A percentile compares a stretch with the other conserved stretches of the same genome.
These are phyloP conservation scores for Rhincodon typus DNA, from an alignment of 2,797 vertebrate species.

Conservation along the genomic window DNA sequence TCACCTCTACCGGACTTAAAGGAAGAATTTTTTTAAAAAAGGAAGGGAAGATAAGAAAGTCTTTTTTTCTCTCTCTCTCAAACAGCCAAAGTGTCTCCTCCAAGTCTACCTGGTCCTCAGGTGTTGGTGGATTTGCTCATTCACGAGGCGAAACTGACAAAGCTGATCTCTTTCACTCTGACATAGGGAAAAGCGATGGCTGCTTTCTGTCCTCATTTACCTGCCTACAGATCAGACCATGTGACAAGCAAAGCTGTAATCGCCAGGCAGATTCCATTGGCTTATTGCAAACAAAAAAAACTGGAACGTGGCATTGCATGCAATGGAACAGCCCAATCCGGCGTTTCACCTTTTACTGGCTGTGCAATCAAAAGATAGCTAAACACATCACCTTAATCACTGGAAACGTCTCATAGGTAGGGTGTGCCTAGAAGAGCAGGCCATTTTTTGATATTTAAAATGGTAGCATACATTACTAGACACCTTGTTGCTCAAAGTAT, in stretches of 20 bases:
- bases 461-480: background rate
- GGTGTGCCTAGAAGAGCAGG: background rate
- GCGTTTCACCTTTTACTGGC: background rate
- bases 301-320: constrained; percentile 53
- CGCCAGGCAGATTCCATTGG: constrained; percentile 62
- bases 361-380: background rate
- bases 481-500: background rate
- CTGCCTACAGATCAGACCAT: constrained; percentile 67
- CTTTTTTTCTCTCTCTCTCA: background rate
- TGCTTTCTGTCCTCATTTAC: constrained; percentile 67
- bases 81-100: constrained; percentile 40
- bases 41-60: constrained; percentile 27
- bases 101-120: constrained; percentile 76
- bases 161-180: constrained; percentile 71
- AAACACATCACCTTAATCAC: background rate
- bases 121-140: constrained; percentile 49
- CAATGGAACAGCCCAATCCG: constrained; percentile 39
- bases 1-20: constrained; percentile 45
- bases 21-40: background rate
- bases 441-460: background rate
- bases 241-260: constrained; percentile 57
- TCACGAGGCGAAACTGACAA: constrained; percentile 62
- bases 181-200: constrained; percentile 57
- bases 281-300: constrained; percentile 72
- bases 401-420: background rate